Evolutionary conservation across 2,888 invertebrate genomes (phyloP), one percentile per base, ranked within the genome.

Genomic region (Timema podura): DNA sequence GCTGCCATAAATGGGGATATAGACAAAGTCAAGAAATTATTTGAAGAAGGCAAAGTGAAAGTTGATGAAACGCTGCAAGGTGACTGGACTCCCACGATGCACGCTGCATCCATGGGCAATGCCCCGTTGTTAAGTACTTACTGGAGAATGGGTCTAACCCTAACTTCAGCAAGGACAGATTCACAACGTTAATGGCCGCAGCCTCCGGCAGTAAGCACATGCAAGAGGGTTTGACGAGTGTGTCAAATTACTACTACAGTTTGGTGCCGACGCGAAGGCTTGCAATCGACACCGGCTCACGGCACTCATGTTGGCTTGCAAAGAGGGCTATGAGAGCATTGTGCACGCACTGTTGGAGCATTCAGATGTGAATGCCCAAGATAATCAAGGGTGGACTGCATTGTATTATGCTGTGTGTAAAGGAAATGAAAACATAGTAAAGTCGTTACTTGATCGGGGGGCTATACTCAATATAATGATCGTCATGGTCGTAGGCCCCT

Each of bases 81-180:
- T 11, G 61, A 61, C 61, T 61, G 61, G 61, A 61, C 61, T 0
- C 44, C 61, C 13, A 30, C 45, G 44, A 61, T 61, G 61, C 61
- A 61, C 30, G 61, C 61, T 6, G 61, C 61, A 1, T 30, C 61
- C 6, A 61, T 61, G 61, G 61, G 61, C 30, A 30, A 61, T 45
- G 13, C 13, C 16, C 61, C 30, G 15, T 61, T 11, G 61, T 61
- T 6, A 6, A 61, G 61, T 30, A 61, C 30, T 30, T 61, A 45
- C 61, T 61, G 30, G 61, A 61, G 9, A 30, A 30, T 11, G 61
- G 61, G 45, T 30, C 61, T 11, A 30, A 61, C 15, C 61, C 61
- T 13, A 61, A 61, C 61, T 61, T 61, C 16, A 61, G 61, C 61
- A 61, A 61, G n/a, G 61, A 61, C 61, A 61, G 13, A 45, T 61